These are phyloP conservation scores for Andricus curvator DNA, from an alignment of 2,888 invertebrate species.

Conservation along the genomic window DNA sequence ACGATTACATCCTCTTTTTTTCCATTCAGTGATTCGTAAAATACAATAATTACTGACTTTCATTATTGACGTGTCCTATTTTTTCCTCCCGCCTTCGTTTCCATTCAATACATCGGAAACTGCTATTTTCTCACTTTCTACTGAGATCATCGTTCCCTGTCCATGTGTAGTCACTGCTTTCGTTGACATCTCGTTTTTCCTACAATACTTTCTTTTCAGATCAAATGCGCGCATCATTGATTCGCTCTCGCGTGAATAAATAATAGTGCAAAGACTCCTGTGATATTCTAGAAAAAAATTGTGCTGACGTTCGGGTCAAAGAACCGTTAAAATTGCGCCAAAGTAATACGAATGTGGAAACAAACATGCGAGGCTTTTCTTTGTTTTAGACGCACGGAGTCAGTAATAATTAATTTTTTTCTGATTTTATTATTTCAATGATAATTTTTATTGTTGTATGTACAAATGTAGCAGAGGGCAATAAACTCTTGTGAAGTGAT, in stretches of 20 bases:
- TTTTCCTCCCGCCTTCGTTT: constrained; percentile 54
- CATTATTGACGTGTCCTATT: constrained; percentile 64
- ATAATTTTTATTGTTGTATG: not conserved
- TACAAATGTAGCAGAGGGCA: not conserved
- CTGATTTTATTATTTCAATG: not conserved
- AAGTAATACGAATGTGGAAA: constrained; percentile 8
- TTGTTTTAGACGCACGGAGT: constrained; percentile 2
- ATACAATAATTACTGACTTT: constrained; percentile 62
- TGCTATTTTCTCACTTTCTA: constrained; percentile 62
- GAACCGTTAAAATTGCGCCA: constrained; percentile 37
- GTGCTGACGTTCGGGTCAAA: constrained; percentile 14
- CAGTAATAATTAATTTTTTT: constrained; percentile 32
- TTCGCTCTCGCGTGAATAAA: not conserved
- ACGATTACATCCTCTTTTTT: constrained; percentile 1
- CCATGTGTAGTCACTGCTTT: constrained; percentile 29
- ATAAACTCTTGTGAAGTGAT: not conserved
- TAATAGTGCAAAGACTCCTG: not conserved
- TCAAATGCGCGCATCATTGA: not conserved
- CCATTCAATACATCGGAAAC: constrained; percentile 47
- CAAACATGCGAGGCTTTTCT: constrained; percentile 22
- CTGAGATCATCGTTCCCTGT: constrained; percentile 37
- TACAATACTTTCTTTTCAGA: constrained; percentile 20
- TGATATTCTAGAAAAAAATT: constrained; percentile 25
- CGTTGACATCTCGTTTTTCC: constrained; percentile 23
- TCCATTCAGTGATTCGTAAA: constrained; percentile 22